These are phyloP conservation scores for Lophochroa leadbeateri DNA, from an alignment of 2,113 vertebrate species.

Conservation along the genomic window DNA sequence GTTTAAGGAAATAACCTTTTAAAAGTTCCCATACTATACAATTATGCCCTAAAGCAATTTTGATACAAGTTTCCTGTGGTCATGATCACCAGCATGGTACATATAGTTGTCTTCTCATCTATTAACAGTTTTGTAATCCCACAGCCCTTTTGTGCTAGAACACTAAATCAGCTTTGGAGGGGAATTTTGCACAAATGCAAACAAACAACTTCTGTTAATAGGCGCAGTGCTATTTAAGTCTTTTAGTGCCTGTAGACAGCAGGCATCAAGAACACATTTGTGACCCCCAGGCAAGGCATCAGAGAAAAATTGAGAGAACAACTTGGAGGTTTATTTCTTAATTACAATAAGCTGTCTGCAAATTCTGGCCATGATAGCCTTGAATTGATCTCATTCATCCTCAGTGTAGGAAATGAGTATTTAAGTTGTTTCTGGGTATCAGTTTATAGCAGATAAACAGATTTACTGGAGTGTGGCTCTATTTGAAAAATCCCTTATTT, in stretches of 20 bases:
- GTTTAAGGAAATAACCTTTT: constrained; percentile 69
- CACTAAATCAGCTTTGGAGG: constrained; percentile 51
- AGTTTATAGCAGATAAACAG: not conserved
- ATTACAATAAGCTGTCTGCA: not conserved
- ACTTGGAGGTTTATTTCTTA: constrained; percentile 33
- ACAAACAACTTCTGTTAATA: constrained; percentile 42
- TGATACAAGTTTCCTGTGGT: constrained; percentile 37
- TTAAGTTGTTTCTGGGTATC: not conserved
- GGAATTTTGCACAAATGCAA: constrained; percentile 55
- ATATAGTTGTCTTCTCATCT: constrained; percentile 27
- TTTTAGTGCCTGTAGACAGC: not conserved
- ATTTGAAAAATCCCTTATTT: not conserved
- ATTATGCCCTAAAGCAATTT: constrained; percentile 40
- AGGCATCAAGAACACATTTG: not conserved
- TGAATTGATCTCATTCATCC: not conserved
- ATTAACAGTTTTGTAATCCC: constrained; percentile 50
- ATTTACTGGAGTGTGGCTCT: not conserved
- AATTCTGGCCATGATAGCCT: not conserved
- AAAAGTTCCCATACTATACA: constrained; percentile 37
- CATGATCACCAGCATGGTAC: constrained; percentile 50
- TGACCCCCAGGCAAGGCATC: not conserved
- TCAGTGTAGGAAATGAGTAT: not conserved
- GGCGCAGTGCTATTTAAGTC: not conserved
- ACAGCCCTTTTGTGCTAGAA: not conserved
- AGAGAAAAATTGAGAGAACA: not conserved